Conservation (phyloP, 2,113 vertebrate species). For the Cygnus buccinator region DNA sequence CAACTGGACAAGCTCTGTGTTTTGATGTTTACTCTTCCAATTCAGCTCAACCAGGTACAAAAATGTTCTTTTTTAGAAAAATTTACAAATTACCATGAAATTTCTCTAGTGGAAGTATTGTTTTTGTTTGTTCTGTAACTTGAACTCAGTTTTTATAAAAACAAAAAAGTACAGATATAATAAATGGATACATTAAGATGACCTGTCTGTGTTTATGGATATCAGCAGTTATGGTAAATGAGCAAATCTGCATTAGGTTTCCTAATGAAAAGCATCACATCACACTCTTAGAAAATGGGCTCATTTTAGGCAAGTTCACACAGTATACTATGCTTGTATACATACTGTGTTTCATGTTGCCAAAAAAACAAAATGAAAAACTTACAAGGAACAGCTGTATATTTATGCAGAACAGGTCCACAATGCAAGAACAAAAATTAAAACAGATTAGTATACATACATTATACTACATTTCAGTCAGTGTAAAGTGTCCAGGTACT, state of each 20-base stretch:
- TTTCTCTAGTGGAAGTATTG: not conserved
- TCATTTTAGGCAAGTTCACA: not conserved
- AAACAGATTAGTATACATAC: conserved; percentile 70
- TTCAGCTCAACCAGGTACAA: not conserved
- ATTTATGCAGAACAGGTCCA: conserved; percentile 71
- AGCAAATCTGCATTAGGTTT: not conserved
- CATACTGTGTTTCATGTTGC: not conserved
- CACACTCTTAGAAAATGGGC: conserved; percentile 29
- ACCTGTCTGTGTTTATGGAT: not conserved
- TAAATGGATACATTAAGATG: not conserved
- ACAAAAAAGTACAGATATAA: not conserved
- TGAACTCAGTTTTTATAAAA: not conserved
- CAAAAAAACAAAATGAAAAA: not conserved
- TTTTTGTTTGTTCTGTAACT: not conserved
- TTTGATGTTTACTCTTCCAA: not conserved
- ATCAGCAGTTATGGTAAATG: not conserved
- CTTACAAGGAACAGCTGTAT: conserved; percentile 77
- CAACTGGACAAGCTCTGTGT: not conserved
- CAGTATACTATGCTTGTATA: not conserved
- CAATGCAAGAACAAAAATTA: conserved; percentile 69
- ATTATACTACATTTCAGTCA: not conserved
- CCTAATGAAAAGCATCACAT: not conserved
- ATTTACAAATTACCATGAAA: not conserved
- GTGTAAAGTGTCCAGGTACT: not conserved
- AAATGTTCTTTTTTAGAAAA: not conserved